A percentile compares a stretch with the other conserved stretches of the same genome.
Evolutionary conservation across 2,797 vertebrate genomes (phyloP).

Genomic region (Thamnophis elegans): DNA sequence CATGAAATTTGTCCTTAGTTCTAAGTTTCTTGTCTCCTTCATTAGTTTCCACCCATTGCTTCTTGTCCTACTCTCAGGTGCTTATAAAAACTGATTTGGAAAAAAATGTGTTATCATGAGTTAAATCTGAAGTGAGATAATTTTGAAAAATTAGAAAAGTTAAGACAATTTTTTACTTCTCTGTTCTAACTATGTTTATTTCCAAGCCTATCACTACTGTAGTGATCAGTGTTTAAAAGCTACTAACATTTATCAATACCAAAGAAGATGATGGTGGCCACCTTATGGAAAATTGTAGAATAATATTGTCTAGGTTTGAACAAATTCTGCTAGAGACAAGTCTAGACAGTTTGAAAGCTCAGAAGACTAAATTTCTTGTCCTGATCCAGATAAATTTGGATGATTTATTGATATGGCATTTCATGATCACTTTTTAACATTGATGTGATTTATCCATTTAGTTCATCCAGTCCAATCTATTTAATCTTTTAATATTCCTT

Average conservation of each 20-base stretch:
- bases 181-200: not conserved
- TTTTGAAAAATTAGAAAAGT: not conserved
- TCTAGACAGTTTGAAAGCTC: not conserved
- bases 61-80: no score
- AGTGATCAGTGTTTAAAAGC: not conserved
- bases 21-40: no score
- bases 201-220: not conserved
- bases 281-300: not conserved
- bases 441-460: not conserved
- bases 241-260: not conserved
- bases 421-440: not conserved
- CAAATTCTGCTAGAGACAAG: not conserved
- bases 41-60: no score
- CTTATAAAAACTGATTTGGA: not conserved
- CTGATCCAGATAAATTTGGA: not conserved
- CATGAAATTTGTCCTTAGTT: no score
- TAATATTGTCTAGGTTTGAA: not conserved
- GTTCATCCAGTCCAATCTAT: not conserved
- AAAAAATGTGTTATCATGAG: not conserved
- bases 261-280: not conserved
- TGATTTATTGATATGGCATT: not conserved
- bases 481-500: not conserved
- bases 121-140: not conserved
- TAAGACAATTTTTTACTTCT: no score
- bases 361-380: not conserved